phyloP scores from a whole-genome alignment of 2,797 vertebrate genomes.

The Limnodromus scolopaceus region DNA sequence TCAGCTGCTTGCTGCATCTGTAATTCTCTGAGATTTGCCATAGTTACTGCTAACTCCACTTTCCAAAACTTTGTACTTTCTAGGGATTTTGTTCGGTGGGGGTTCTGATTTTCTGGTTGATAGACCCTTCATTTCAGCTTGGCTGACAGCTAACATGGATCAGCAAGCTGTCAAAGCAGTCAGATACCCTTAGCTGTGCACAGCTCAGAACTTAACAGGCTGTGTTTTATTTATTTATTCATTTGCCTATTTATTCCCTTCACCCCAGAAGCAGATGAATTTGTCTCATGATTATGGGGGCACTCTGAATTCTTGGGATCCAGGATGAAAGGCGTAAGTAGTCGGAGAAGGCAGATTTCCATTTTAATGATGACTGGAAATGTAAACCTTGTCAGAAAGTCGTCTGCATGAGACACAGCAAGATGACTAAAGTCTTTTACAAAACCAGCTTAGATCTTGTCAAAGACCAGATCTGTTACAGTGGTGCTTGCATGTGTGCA shows the following conservation, averaged over 20 bases:
- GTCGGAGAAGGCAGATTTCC: neutral
- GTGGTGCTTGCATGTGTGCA: neutral
- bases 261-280: neutral
- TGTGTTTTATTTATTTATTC: neutral
- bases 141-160: neutral
- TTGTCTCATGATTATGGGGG: neutral
- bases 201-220: neutral
- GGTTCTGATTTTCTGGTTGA: neutral
- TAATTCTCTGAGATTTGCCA: neutral
- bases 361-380: neutral
- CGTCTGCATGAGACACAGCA: neutral
- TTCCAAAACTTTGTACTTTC: neutral
- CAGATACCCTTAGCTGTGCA: neutral
- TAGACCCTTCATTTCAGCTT: neutral
- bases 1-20: neutral
- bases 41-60: neutral
- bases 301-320: neutral
- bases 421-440: neutral
- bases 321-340: neutral
- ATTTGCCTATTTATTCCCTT: neutral
- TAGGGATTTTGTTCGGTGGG: neutral
- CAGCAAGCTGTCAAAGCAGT: neutral
- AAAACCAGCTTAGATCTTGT: neutral
- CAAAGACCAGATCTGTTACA: neutral
- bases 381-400: neutral